These are phyloP conservation scores for Sorex maritimensis DNA, from an alignment of 2,797 vertebrate genomes.

Conservation along the genomic window DNA sequence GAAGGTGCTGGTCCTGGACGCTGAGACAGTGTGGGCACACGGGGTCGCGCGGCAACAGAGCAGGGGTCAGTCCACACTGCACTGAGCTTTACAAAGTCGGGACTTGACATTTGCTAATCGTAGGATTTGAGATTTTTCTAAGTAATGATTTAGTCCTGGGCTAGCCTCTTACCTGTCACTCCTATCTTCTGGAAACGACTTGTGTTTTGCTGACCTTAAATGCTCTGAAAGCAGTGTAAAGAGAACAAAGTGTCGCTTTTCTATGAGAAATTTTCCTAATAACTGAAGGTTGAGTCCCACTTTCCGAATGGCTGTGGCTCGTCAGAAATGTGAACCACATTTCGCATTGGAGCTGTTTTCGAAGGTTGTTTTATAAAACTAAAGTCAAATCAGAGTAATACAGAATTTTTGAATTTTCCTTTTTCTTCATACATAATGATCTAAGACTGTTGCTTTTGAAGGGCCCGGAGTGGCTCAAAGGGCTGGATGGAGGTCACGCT, in stretches of 20 bases:
- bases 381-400: background rate
- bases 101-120: background rate
- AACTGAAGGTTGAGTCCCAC: background rate
- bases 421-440: slow-evolving; percentile 53
- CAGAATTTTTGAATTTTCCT: slow-evolving; percentile 35
- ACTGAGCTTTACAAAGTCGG: background rate
- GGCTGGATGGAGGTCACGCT: no score
- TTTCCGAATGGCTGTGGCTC: background rate
- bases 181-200: background rate
- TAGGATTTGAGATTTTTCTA: background rate
- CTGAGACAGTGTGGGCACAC: no score
- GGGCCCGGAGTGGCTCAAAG: background rate
- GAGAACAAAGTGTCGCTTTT: background rate
- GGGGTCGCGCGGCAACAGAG: no score
- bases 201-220: background rate
- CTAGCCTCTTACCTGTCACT: background rate
- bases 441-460: slow-evolving; percentile 9
- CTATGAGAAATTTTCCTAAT: slow-evolving; percentile 2
- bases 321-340: background rate
- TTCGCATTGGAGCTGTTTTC: slow-evolving; percentile 23
- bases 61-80: fast-evolving
- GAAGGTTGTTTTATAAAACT: background rate
- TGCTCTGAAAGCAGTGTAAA: background rate
- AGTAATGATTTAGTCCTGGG: background rate
- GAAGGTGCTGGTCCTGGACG: no score